A percentile compares a stretch with the other conserved stretches of the same genome.
Conservation (phyloP, 2,113 vertebrate species). For the Bubo blakistoni region DNA sequence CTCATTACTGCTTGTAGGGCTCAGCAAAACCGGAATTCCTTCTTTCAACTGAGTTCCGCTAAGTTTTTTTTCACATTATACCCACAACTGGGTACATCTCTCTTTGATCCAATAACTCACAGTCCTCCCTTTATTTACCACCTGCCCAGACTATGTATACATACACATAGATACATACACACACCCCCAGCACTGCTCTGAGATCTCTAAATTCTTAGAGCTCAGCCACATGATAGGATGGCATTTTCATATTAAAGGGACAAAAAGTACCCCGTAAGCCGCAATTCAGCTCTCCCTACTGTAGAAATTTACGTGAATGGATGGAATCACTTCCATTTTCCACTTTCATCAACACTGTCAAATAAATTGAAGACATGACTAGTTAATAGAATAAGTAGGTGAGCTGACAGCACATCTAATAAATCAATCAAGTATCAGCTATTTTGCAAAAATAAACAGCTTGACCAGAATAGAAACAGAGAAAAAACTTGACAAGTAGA, state of each 20-base stretch:
- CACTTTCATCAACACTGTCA: background rate
- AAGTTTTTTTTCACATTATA: background rate
- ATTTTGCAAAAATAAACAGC: background rate
- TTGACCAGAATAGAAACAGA: background rate
- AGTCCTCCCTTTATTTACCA: background rate
- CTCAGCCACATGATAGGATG: background rate
- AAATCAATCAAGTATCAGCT: background rate
- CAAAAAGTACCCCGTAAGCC: background rate
- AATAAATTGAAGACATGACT: background rate
- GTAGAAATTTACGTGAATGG: background rate
- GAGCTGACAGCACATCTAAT: background rate
- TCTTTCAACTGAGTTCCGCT: background rate
- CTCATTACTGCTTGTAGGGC: background rate
- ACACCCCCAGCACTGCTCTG: background rate
- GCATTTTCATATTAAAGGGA: background rate
- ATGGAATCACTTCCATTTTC: background rate
- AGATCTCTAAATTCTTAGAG: background rate
- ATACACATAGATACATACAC: rapidly evolving
- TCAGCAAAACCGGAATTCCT: background rate
- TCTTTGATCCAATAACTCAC: background rate
- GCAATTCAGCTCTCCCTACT: background rate
- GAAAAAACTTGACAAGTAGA: background rate
- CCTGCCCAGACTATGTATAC: background rate
- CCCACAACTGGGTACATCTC: background rate
- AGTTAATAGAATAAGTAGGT: background rate